Base-by-base conservation (phyloP, 2,888 invertebrate genomes). In the Trissolcus brochymenae region DNA sequence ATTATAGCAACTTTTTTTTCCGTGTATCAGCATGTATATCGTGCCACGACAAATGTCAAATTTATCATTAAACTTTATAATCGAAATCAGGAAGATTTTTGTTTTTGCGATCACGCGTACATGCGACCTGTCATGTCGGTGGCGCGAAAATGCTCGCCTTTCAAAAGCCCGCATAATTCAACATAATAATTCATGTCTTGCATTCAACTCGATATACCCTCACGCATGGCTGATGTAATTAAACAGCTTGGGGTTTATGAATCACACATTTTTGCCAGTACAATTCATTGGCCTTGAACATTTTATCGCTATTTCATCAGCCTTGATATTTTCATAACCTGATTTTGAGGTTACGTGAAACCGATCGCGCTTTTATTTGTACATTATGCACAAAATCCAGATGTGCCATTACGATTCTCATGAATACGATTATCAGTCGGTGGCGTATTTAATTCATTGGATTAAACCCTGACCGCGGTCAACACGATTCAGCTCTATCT, bases 401-500 rank as follows among this genome's bases (percentile, higher is more conserved):
- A n/a, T n/a, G n/a, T n/a, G n/a, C n/a, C n/a, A n/a, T n/a, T n/a
- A n/a, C n/a, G n/a, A n/a, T n/a, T n/a, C n/a, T n/a, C n/a, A n/a
- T n/a, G n/a, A n/a, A n/a, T n/a, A n/a, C n/a, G n/a, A n/a, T n/a
- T n/a, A n/a, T n/a, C n/a, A n/a, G n/a, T n/a, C n/a, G n/a, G n/a
- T n/a, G n/a, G n/a, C n/a, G n/a, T 41, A 14, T 16, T 14, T 14
- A 54, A 16, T 74, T 67, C 56, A 74, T 74, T 51, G 51, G 70
- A 51, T 68, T 60, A 73, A 78, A 79, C 79, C 79, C 61, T 79
- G 79, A 79, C 78, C 79, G 78, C 59, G 76, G 79, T 75, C 78
- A 79, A 78, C 65, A 70, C 64, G 57, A 64, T 56, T 35, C 64
- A 50, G 56, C 67, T 67, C 54, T n/a, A n/a, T n/a, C n/a, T 57